phyloP scores from a whole-genome alignment of 2,113 vertebrate species.

The Phocoena phocoena region DNA sequence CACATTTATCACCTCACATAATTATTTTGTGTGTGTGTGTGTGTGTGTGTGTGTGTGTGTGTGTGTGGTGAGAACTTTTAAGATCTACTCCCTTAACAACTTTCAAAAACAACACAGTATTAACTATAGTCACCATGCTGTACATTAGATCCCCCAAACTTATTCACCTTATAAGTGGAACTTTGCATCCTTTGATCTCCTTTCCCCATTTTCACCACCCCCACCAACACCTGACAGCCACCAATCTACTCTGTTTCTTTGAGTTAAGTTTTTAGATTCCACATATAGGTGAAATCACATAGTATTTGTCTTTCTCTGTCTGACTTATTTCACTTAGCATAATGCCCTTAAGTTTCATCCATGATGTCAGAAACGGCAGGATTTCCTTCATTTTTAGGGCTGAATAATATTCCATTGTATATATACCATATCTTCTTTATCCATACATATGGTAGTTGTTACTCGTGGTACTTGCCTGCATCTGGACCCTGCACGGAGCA shows the following conservation, averaged over 20 bases:
- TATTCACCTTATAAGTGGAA: background rate
- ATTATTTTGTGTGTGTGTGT: background rate
- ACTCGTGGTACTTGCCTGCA: background rate
- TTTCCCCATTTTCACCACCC: background rate
- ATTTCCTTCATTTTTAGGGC: background rate
- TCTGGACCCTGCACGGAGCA: background rate
- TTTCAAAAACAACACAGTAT: background rate
- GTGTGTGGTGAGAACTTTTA: background rate
- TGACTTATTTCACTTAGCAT: slow-evolving; percentile 26
- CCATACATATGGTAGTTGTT: background rate
- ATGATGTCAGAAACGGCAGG: background rate
- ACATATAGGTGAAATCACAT: background rate
- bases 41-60: background rate
- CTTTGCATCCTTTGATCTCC: background rate
- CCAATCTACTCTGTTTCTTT: background rate
- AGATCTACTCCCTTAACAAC: background rate
- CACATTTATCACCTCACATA: background rate
- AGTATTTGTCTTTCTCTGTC: background rate
- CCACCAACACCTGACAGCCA: background rate
- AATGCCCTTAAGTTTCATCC: background rate
- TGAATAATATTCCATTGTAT: background rate
- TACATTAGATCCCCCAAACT: background rate
- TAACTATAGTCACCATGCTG: background rate
- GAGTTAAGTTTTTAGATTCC: background rate
- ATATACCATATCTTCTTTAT: background rate